Percentiles rank a stretch among this genome's conserved stretches.
phyloP scores from a whole-genome alignment of 2,113 vertebrate genomes.

The Struthio camelus region DNA sequence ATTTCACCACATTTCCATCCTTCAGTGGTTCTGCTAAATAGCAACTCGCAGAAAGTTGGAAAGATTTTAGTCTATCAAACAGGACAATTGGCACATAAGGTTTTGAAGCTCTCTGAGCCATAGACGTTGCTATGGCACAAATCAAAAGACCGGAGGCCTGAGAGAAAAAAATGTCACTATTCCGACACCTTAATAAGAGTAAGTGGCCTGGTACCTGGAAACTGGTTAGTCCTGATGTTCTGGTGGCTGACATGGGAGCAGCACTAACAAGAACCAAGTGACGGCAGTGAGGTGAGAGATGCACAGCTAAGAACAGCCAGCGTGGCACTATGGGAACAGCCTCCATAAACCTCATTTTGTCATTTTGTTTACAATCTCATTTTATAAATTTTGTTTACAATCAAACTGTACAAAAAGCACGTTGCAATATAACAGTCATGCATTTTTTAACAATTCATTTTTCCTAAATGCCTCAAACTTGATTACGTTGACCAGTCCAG shows the following conservation, averaged over 20 bases:
- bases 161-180: neutral
- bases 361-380: neutral
- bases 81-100: neutral
- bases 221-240: neutral
- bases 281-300: fast-evolving
- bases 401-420: neutral
- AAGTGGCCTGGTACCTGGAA: neutral
- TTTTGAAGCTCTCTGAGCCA: neutral
- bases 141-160: neutral
- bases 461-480: neutral
- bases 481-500: neutral
- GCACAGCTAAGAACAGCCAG: neutral
- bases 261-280: fast-evolving
- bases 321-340: fast-evolving
- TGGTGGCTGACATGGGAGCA: neutral
- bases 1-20: neutral
- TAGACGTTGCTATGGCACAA: neutral
- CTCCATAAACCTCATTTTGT: neutral
- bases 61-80: neutral
- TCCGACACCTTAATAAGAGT: neutral
- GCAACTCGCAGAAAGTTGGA: neutral
- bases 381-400: neutral
- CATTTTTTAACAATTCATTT: neutral
- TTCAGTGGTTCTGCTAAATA: neutral
- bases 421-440: neutral